phyloP scores from a whole-genome alignment of 1,140 invertebrate species.

The Drosophila nigromelanica region DNA sequence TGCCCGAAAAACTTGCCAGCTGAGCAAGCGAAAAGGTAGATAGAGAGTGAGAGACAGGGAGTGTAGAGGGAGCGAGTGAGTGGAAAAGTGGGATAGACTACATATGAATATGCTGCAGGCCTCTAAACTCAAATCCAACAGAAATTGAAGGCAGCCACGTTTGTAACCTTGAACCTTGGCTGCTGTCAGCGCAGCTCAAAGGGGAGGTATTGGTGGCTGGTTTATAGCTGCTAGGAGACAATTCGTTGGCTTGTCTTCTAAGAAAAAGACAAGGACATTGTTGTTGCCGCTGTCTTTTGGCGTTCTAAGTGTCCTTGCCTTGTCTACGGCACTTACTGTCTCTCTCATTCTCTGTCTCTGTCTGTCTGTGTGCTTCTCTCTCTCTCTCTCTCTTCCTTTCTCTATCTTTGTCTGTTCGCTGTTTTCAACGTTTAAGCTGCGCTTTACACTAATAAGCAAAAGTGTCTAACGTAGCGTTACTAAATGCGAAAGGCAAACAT shows the following conservation, averaged over 20 bases:
- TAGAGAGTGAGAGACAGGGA: no score
- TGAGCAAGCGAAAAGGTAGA: not conserved
- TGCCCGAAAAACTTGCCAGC: slow-evolving; percentile 63
- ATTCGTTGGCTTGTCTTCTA: slow-evolving; percentile 55
- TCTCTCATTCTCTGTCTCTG: not conserved
- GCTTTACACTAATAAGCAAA: slow-evolving; percentile 81
- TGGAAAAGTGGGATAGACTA: not conserved
- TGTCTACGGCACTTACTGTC: slow-evolving; percentile 47
- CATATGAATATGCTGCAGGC: slow-evolving; percentile 5
- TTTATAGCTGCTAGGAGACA: slow-evolving; percentile 17
- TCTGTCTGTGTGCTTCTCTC: not conserved
- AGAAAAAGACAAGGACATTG: slow-evolving; percentile 65
- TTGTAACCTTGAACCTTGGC: slow-evolving; percentile 69
- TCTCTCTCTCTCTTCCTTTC: not conserved
- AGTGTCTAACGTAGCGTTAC: slow-evolving; percentile 81
- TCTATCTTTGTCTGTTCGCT: slow-evolving; percentile 33
- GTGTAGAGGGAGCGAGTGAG: no score
- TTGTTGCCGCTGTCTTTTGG: slow-evolving; percentile 35
- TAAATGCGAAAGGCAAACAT: slow-evolving; percentile 80
- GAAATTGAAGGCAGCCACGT: slow-evolving; percentile 41
- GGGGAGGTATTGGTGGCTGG: not conserved
- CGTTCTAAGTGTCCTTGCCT: slow-evolving; percentile 4
- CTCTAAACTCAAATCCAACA: slow-evolving; percentile 1
- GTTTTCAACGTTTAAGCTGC: slow-evolving; percentile 67
- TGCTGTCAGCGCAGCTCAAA: slow-evolving; percentile 12